Percentiles rank a stretch among this genome's conserved stretches.
Evolutionary conservation across 1,140 invertebrate genomes (phyloP).

Genomic region (Triops longicaudatus): DNA sequence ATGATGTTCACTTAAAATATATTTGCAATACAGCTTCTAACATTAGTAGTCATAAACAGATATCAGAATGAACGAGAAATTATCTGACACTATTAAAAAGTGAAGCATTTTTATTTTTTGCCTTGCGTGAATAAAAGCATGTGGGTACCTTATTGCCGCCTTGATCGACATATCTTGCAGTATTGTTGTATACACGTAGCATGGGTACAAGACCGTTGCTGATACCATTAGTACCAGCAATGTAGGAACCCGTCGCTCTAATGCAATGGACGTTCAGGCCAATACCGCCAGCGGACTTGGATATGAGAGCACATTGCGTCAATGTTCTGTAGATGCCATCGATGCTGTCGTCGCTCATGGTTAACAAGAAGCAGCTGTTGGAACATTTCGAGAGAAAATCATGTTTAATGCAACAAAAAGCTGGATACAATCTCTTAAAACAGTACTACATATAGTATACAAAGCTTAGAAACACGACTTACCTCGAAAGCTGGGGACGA

Average conservation of each 20-base stretch:
- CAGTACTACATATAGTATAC: slow-evolving; percentile 13
- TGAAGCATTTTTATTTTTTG: too few relatives aligned
- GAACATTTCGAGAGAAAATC: slow-evolving; percentile 30
- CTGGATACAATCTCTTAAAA: too few relatives aligned
- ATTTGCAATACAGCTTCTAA: neutral
- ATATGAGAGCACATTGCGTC: slow-evolving; percentile 90
- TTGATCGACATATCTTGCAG: slow-evolving; percentile 94
- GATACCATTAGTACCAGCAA: slow-evolving; percentile 87
- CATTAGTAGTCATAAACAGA: too few relatives aligned
- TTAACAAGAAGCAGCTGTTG: slow-evolving; percentile 82
- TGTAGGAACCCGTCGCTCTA: slow-evolving; percentile 79
- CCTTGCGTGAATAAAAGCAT: slow-evolving; percentile 20
- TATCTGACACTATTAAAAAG: too few relatives aligned
- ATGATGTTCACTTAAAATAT: too few relatives aligned
- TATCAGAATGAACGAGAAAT: too few relatives aligned
- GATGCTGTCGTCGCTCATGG: slow-evolving; percentile 93
- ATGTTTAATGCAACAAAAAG: too few relatives aligned
- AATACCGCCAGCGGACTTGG: slow-evolving; percentile 95
- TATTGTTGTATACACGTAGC: slow-evolving; percentile 92
- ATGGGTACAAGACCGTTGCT: slow-evolving; percentile 98
- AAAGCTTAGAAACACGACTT: slow-evolving; percentile 20
- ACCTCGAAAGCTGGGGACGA: slow-evolving; percentile 82
- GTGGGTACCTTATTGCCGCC: slow-evolving; percentile 79
- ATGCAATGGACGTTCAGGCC: slow-evolving; percentile 96
- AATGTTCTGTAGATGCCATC: slow-evolving; percentile 96